Evolutionary conservation across 2,113 vertebrate species (phyloP).

Genomic region (Percopsis transmontana): DNA sequence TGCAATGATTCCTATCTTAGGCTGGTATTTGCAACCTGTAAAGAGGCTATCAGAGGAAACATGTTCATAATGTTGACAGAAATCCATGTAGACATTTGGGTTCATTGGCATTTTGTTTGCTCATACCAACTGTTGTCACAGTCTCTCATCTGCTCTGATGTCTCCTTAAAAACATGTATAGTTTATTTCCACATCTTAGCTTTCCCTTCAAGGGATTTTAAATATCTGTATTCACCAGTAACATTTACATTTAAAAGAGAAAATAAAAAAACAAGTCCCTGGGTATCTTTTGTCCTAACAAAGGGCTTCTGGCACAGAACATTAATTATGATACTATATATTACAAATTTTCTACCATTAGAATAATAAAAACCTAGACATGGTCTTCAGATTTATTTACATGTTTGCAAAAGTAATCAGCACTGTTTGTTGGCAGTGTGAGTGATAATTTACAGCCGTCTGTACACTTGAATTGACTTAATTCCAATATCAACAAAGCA

Average conservation of each 20-base stretch:
- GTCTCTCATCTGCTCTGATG: not conserved
- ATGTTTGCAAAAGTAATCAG: not conserved
- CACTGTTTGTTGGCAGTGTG: not conserved
- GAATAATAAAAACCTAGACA: too few species aligned
- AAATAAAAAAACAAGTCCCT: not conserved
- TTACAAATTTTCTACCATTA: too few species aligned
- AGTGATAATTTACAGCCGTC: not conserved
- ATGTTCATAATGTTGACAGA: not conserved
- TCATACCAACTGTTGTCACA: not conserved
- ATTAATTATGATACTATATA: too few species aligned
- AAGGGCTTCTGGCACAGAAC: too few species aligned
- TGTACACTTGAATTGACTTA: not conserved
- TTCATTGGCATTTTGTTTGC: not conserved
- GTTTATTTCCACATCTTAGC: not conserved
- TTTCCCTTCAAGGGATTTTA: not conserved
- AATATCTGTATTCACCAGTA: not conserved
- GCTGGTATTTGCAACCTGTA: not conserved
- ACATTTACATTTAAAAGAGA: not conserved
- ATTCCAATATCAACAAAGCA: too few species aligned
- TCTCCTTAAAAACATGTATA: not conserved
- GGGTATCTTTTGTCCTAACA: not conserved
- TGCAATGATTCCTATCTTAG: too few species aligned
- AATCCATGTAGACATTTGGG: constrained; percentile 1
- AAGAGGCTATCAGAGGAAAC: not conserved
- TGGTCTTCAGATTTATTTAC: not conserved